Conservation (phyloP, 2,888 invertebrate genomes). For the Diarsia brunnea region DNA sequence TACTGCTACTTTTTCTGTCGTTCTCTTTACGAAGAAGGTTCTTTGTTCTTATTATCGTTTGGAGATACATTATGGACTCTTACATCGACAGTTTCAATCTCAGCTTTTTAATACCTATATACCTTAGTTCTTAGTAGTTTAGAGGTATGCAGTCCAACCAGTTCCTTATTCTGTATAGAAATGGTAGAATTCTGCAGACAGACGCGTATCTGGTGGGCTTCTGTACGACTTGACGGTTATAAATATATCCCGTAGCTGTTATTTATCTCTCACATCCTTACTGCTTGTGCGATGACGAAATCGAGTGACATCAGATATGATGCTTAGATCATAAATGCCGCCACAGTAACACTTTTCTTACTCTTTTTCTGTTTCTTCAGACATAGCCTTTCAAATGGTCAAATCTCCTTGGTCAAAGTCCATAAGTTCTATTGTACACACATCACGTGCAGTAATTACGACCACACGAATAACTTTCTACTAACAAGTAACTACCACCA, state of each 20-base stretch:
- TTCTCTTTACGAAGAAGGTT: too few relatives aligned
- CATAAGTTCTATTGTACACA: constrained; percentile 1
- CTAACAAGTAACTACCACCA: constrained; percentile 33
- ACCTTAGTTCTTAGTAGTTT: neutral
- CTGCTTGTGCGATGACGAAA: neutral
- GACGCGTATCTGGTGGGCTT: neutral
- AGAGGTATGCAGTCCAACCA: neutral
- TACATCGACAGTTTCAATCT: neutral
- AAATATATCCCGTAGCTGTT: neutral
- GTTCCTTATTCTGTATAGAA: neutral
- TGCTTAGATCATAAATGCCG: neutral
- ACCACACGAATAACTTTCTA: constrained; percentile 40
- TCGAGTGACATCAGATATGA: neutral
- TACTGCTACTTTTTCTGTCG: neutral
- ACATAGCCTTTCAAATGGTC: neutral
- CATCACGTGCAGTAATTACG: constrained; percentile 9
- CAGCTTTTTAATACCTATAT: neutral
- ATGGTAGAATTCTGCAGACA: neutral
- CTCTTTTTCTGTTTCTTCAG: neutral
- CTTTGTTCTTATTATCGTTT: neutral
- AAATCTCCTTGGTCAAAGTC: neutral
- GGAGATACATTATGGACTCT: neutral
- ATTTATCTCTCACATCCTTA: neutral
- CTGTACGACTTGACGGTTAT: neutral
- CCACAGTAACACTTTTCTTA: neutral